These are phyloP conservation scores for Dasysyrphus tricinctus DNA, from an alignment of 2,888 invertebrate species.

Conservation along the genomic window DNA sequence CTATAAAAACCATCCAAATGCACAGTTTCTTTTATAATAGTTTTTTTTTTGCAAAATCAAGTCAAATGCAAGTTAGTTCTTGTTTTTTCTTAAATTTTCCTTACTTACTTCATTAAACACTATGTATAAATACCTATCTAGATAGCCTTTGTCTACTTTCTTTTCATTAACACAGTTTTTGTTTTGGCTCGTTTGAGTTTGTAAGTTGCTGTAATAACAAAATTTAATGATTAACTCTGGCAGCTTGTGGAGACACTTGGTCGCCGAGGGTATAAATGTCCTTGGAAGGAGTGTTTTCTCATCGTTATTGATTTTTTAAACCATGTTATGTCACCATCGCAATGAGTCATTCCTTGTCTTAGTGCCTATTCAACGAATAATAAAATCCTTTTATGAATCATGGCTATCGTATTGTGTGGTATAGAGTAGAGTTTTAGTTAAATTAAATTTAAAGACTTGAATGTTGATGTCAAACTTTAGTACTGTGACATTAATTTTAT, in stretches of 20 bases:
- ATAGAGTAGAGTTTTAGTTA: neutral
- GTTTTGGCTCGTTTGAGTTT: neutral
- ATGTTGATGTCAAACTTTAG: too few species aligned
- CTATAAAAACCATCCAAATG: too few species aligned
- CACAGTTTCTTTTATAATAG: too few species aligned
- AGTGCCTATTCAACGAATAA: slow-evolving; percentile 4
- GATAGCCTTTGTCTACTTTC: neutral
- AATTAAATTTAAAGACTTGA: neutral
- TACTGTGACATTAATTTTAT: too few species aligned
- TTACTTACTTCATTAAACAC: too few species aligned
- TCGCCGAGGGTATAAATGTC: slow-evolving; percentile 15
- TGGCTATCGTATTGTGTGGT: neutral
- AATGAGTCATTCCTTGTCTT: slow-evolving; percentile 24
- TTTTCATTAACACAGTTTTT: slow-evolving; percentile 1
- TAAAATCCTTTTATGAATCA: slow-evolving; percentile 28
- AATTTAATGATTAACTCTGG: slow-evolving; percentile 25
- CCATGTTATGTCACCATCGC: slow-evolving; percentile 20
- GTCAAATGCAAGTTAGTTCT: too few species aligned
- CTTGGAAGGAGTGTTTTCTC: slow-evolving; percentile 25
- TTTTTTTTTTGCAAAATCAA: too few species aligned
- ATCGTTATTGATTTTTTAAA: neutral
- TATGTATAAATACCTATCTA: neutral
- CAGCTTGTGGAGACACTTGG: slow-evolving; percentile 14
- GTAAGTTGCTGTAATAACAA: slow-evolving; percentile 27
- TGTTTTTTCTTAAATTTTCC: too few species aligned